phyloP scores from a whole-genome alignment of 1,140 invertebrate species.

The Aphaenogaster rudis region DNA sequence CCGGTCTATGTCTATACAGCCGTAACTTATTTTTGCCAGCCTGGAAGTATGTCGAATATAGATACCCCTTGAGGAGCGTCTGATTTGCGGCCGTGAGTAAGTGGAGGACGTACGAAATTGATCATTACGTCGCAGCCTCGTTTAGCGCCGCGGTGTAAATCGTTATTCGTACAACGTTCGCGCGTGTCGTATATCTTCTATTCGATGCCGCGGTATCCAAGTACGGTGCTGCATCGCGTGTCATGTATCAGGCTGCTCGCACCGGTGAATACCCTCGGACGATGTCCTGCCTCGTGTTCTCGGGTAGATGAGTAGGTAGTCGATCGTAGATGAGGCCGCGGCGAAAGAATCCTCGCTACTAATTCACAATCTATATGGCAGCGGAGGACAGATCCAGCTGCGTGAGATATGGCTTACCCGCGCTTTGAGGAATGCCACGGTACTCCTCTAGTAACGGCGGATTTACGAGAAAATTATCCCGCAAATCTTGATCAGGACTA shows the following conservation, averaged over 20 bases:
- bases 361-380: constrained; percentile 56
- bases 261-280: constrained; percentile 26
- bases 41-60: constrained; percentile 24
- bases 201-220: constrained; percentile 38
- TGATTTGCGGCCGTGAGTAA: constrained; percentile 42
- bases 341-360: constrained; percentile 54
- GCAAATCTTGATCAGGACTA: constrained; percentile 22
- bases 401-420: constrained; percentile 36
- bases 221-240: constrained; percentile 47
- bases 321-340: constrained; percentile 51
- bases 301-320: constrained; percentile 32
- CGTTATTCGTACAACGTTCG: constrained; percentile 58
- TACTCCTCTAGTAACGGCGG: constrained; percentile 29
- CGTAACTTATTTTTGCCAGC: constrained; percentile 46
- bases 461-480: constrained; percentile 47
- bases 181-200: constrained; percentile 57
- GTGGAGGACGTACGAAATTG: constrained; percentile 44
- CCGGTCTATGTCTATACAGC: constrained; percentile 33
- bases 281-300: constrained; percentile 53
- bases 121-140: constrained; percentile 51
- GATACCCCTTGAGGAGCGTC: constrained; percentile 16
- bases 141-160: constrained; percentile 55
- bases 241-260: constrained; percentile 50
- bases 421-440: constrained; percentile 35
- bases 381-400: constrained; percentile 42